A percentile compares a stretch with the other conserved stretches of the same genome.
phyloP scores from a whole-genome alignment of 2,888 invertebrate species.

The Amblyjoppa fuscipennis region DNA sequence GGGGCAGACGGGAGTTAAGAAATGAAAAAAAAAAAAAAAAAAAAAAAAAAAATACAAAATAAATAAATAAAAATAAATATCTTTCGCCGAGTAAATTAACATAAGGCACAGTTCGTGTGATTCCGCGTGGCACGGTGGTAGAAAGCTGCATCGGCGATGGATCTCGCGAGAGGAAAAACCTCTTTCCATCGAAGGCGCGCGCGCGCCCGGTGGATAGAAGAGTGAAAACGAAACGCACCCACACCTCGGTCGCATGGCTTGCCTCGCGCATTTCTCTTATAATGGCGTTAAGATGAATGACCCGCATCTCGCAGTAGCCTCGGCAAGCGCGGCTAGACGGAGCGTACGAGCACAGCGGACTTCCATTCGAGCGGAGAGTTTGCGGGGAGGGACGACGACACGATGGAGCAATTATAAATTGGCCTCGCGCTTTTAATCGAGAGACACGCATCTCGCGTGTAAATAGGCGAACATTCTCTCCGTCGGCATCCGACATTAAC shows the following conservation, averaged over 20 bases:
- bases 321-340: conserved; percentile 4
- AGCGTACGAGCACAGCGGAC: conserved; percentile 29
- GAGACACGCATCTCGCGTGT: neutral
- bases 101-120: conserved; percentile 7
- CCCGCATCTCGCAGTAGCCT: conserved; percentile 54
- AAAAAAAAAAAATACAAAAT: neutral
- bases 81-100: conserved; percentile 34
- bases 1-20: neutral
- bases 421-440: conserved; percentile 11
- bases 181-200: conserved; percentile 49
- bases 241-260: conserved; percentile 54
- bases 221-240: conserved; percentile 72
- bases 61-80: neutral
- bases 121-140: conserved; percentile 45
- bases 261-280: conserved; percentile 49
- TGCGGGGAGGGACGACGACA: conserved; percentile 27
- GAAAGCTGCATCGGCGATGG: conserved; percentile 61
- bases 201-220: conserved; percentile 49
- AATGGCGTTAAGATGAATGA: conserved; percentile 65
- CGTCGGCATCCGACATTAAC: too few relatives aligned
- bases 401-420: conserved; percentile 61
- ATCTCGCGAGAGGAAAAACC: conserved; percentile 36
- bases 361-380: conserved; percentile 17
- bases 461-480: neutral
- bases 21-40: neutral